Evolutionary conservation across 2,797 vertebrate species (phyloP).

Genomic region (Hemibagrus guttatus): DNA sequence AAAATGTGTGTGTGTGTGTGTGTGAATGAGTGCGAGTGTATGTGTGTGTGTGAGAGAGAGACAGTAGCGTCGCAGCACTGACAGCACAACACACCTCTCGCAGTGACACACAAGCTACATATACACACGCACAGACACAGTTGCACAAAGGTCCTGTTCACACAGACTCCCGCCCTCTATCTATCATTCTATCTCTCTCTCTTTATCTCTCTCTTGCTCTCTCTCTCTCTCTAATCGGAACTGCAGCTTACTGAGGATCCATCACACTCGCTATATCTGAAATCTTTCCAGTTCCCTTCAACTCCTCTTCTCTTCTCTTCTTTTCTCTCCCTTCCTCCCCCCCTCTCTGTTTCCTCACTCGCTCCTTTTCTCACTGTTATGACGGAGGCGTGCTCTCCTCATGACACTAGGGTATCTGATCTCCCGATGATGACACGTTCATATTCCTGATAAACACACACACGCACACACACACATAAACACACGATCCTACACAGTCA

Average conservation of each 20-base stretch:
- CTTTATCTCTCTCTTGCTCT: slow-evolving; percentile 11
- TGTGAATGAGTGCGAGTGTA: slow-evolving; percentile 11
- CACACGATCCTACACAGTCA: not conserved
- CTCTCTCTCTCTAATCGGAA: slow-evolving; percentile 6
- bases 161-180: slow-evolving; percentile 24
- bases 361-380: slow-evolving; percentile 20
- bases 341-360: not conserved
- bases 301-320: not conserved
- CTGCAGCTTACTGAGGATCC: slow-evolving; percentile 26
- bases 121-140: slow-evolving; percentile 23
- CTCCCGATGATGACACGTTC: slow-evolving; percentile 62
- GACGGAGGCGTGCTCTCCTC: slow-evolving; percentile 23
- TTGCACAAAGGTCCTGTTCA: slow-evolving; percentile 47
- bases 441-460: slow-evolving; percentile 26
- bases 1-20: slow-evolving; percentile 63
- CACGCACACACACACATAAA: not conserved
- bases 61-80: slow-evolving; percentile 14
- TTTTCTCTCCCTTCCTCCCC: not conserved
- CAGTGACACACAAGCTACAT: slow-evolving; percentile 31
- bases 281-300: slow-evolving; percentile 11
- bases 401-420: slow-evolving; percentile 69
- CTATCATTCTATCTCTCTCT: slow-evolving; percentile 17
- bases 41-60: not conserved
- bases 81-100: slow-evolving; percentile 43
- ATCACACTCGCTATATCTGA: not conserved